phyloP scores from a whole-genome alignment of 2,113 vertebrate species.

The Tupaia tana region DNA sequence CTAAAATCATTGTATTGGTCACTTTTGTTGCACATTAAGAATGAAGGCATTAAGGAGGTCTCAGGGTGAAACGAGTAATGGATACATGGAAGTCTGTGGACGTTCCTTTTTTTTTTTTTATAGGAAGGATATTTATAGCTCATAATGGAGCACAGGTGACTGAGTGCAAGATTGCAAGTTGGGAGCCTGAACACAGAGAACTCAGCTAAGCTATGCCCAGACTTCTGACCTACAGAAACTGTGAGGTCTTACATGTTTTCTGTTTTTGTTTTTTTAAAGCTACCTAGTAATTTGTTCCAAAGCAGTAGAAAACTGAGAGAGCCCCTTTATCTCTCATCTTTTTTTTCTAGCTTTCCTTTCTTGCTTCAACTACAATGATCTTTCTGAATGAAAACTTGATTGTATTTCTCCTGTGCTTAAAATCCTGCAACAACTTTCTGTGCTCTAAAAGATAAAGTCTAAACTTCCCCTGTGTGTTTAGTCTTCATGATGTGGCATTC shows the following conservation, averaged over 20 bases:
- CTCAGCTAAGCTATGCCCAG: background rate
- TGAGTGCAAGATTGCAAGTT: background rate
- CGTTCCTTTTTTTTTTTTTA: background rate
- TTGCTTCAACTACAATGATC: background rate
- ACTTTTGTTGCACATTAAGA: conserved; percentile 47
- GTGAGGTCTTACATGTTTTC: background rate
- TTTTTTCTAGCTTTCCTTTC: background rate
- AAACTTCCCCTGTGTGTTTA: background rate
- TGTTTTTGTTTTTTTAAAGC: background rate
- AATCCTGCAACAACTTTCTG: background rate
- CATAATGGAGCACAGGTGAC: background rate
- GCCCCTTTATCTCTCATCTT: background rate
- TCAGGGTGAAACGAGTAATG: conserved; percentile 33
- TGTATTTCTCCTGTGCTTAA: conserved; percentile 13
- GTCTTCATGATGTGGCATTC: background rate
- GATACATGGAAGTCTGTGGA: background rate
- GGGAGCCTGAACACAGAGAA: background rate
- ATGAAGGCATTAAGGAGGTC: background rate
- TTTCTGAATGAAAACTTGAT: conserved; percentile 34
- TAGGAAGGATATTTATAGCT: background rate
- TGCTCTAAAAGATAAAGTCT: background rate
- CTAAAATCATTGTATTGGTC: background rate
- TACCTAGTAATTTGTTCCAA: background rate
- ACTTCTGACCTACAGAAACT: background rate
- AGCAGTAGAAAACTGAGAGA: background rate